Evolutionary conservation across 2,888 invertebrate species (phyloP), one percentile per base, ranked within the genome.

Genomic region (Beris chalybata): DNA sequence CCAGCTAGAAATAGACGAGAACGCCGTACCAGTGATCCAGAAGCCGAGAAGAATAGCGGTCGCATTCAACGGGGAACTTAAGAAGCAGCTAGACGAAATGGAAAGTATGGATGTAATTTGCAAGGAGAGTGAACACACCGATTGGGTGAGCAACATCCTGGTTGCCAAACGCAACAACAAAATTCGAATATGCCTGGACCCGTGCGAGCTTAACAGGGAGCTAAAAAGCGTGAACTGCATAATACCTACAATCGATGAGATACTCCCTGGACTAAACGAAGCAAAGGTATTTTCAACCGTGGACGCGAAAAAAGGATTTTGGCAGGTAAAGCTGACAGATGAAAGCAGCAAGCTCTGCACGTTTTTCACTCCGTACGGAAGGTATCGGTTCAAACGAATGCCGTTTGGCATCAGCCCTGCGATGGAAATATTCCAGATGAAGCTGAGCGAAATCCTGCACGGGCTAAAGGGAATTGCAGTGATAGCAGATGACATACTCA

Each of bases 381-480:
- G 64, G 47, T 74, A 72, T 69, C 70, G 72, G 67, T 78, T 74
- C 70, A 65, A 69, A 45, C 71, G 76, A 30, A 32, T 77, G 43
- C 74, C 77, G 3, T 78, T 77, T 73, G 77, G 76, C 0, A 30
- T 78, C 5, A 74, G 71, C 12, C 67, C 71, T 3, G 73, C 75
- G 4, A 73, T 76, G 4, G 78, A 77, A 71, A 74, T 76, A 12
- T 47, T 47, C 47, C 15, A 47, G 3, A 5, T 5, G 5, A 11
- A 13, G 15, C n/a, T 47, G 47, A 47, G 4, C 1, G 15, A 47
- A 47, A 13, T 13, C 15, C 5, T 47, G 5, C 4, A 15, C 5
- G 47, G 15, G n/a, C 5, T 47, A 5, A n/a, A 47, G 5, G 47
- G 11, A 1, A 5, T 47, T 5, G 15, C 15, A 1, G 15, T 47